A percentile compares a stretch with the other conserved stretches of the same genome.
Conservation (phyloP, 2,113 vertebrate genomes). For the Sakesphorus luctuosus region DNA sequence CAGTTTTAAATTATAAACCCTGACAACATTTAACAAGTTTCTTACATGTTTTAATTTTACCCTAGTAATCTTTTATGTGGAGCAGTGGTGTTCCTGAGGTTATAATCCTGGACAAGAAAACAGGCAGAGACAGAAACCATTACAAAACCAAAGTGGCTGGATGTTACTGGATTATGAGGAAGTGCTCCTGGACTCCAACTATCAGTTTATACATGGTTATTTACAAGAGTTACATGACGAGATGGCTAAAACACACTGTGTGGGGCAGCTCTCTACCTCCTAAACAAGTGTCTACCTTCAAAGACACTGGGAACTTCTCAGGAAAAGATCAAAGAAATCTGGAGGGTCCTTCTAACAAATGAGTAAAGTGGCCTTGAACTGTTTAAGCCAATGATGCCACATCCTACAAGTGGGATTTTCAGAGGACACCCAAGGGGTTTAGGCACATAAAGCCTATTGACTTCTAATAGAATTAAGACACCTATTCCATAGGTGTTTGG, state of each 20-base stretch:
- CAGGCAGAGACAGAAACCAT: constrained; percentile 32
- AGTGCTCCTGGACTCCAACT: neutral
- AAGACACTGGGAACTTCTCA: neutral
- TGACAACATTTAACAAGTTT: constrained; percentile 67
- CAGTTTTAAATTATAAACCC: constrained; percentile 63
- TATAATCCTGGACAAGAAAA: constrained; percentile 40
- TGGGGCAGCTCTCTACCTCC: neutral
- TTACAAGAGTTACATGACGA: neutral
- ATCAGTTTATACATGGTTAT: neutral
- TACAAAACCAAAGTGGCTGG: constrained; percentile 4
- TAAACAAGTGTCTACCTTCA: neutral
- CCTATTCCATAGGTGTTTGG: constrained; percentile 20
- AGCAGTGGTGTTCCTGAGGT: constrained; percentile 15
- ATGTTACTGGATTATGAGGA: neutral
- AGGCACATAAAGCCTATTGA: constrained; percentile 9
- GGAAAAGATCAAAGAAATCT: constrained; percentile 17
- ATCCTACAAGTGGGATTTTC: constrained; percentile 17
- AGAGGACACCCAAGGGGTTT: neutral
- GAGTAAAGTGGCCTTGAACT: neutral
- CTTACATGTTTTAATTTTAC: constrained; percentile 70
- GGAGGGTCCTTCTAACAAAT: constrained; percentile 11
- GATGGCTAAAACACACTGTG: neutral
- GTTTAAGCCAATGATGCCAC: neutral
- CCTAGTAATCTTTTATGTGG: constrained; percentile 59
- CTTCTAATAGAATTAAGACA: constrained; percentile 33